Percentiles rank a stretch among this genome's conserved stretches.
Evolutionary conservation across 37 sponge, comb jelly and placozoan species (phyloP).

Genomic region (Theonella swinhoei): DNA sequence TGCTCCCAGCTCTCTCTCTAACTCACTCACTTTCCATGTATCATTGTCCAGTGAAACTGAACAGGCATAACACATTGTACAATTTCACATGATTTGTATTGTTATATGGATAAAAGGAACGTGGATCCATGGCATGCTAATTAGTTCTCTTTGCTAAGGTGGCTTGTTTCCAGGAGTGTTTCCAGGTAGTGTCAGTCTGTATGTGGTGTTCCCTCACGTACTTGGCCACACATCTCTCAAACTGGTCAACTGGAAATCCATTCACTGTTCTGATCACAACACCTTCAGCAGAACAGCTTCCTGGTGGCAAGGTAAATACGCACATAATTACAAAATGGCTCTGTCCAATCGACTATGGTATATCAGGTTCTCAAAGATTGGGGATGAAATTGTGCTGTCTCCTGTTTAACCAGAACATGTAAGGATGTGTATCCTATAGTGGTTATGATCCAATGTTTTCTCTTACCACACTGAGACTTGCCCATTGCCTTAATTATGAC

Average conservation of each 20-base stretch:
- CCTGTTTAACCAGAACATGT: no score
- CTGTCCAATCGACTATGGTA: no score
- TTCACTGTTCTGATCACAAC: slow-evolving; percentile 59
- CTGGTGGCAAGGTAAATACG: slow-evolving; percentile 13
- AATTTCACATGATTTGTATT: no score
- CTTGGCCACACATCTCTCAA: slow-evolving; percentile 48
- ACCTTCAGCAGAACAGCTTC: slow-evolving; percentile 67
- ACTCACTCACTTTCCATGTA: not conserved
- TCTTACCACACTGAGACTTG: slow-evolving; percentile 26
- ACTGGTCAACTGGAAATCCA: slow-evolving; percentile 43
- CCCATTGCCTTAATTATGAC: not conserved
- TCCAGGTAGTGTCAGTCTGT: slow-evolving; percentile 77
- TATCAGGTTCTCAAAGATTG: no score
- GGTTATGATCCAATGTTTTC: no score
- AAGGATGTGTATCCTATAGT: no score
- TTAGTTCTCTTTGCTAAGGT: slow-evolving; percentile 31
- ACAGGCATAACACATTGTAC: no score
- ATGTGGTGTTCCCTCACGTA: slow-evolving; percentile 69
- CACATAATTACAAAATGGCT: slow-evolving; percentile 17
- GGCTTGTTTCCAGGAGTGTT: slow-evolving; percentile 73
- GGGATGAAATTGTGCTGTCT: no score
- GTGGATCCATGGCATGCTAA: no score
- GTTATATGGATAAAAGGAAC: no score
- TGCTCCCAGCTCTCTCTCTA: not conserved
- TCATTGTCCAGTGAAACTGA: no score